Base-by-base conservation (phyloP, 2,113 vertebrate genomes). In the Hucho hucho region DNA sequence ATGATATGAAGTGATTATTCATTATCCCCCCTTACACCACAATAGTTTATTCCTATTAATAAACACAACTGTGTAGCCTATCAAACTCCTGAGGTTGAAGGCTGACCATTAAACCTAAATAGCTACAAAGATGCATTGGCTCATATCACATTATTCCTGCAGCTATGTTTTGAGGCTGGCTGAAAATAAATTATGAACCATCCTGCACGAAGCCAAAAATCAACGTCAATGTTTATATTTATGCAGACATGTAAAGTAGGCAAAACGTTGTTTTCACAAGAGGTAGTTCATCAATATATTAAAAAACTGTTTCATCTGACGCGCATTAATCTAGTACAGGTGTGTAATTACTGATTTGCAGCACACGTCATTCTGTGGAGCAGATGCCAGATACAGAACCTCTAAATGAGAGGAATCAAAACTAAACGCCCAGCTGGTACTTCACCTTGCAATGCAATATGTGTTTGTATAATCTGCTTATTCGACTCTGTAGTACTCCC, bases 381-480 rank as follows among this genome's bases (percentile, higher is more conserved):
- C 14, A 32, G 29, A 59, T 69, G 61, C 25, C 37, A 74, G 70
- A 73, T 66, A 75, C 72, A 77, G 67, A 73, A 67, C 64, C 37
- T 47, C 37, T 3, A 43, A 43, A 11, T 43, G 64, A 59, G 58
- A 72, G 70, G n/a, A 61, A 46, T 24, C 20, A 12, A 13, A 25
- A 28, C 14, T 69, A 53, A 13, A 16, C 13, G 56, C 6, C 86
- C 70, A 79, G 78, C 83, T 81, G 71, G 88, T 96, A 95, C 78
- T 92, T 93, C 4, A 88, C 93, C 81, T 93, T 93, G 85, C 96
- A 96, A 83, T 93, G 92, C 75, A 92, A 37, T 81, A 96, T 95
- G 91, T 98, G 95, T 87, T 92, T 94, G 86, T 95, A 85, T 46
- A 96, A 87, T 74, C 93, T 93, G 89, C 94, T 95, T 49, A 97